Evolutionary conservation across 1,140 invertebrate species (phyloP).

Genomic region (Drosophila ficusphila): DNA sequence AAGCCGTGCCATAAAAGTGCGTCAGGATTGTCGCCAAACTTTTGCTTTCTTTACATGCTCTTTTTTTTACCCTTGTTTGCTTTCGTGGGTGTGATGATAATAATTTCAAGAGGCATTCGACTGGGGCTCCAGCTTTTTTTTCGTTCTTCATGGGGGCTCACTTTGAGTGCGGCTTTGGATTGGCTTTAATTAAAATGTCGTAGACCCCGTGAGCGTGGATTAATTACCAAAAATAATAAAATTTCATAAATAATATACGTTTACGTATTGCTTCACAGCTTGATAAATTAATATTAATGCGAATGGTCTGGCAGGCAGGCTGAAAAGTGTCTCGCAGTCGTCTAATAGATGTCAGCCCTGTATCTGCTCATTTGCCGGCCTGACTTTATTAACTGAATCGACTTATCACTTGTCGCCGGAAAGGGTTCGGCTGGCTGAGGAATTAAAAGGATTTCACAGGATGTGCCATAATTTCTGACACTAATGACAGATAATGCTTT

Average conservation of each 20-base stretch:
- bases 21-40: slow-evolving; percentile 71
- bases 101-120: slow-evolving; percentile 40
- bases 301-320: slow-evolving; percentile 16
- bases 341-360: slow-evolving; percentile 48
- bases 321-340: slow-evolving; percentile 46
- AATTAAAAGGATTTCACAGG: slow-evolving; percentile 61
- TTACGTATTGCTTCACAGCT: slow-evolving; percentile 9
- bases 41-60: slow-evolving; percentile 63
- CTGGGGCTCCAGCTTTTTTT: slow-evolving; percentile 23
- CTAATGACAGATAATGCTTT: slow-evolving; percentile 69
- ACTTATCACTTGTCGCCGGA: slow-evolving; percentile 32
- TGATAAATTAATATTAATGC: slow-evolving; percentile 78
- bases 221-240: slow-evolving; percentile 59
- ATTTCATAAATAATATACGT: slow-evolving; percentile 47
- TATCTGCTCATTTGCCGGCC: slow-evolving; percentile 32
- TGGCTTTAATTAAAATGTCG: slow-evolving; percentile 67
- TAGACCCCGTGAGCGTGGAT: slow-evolving; percentile 33
- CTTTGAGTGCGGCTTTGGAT: slow-evolving; percentile 26
- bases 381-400: slow-evolving; percentile 61
- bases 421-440: slow-evolving; percentile 1
- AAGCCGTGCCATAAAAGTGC: slow-evolving; percentile 71
- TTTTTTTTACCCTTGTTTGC: slow-evolving; percentile 3
- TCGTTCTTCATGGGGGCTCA: not conserved
- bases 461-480: slow-evolving; percentile 56
- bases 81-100: slow-evolving; percentile 58